Base-by-base conservation (phyloP, 2,113 vertebrate genomes). In the Cygnus atratus region DNA sequence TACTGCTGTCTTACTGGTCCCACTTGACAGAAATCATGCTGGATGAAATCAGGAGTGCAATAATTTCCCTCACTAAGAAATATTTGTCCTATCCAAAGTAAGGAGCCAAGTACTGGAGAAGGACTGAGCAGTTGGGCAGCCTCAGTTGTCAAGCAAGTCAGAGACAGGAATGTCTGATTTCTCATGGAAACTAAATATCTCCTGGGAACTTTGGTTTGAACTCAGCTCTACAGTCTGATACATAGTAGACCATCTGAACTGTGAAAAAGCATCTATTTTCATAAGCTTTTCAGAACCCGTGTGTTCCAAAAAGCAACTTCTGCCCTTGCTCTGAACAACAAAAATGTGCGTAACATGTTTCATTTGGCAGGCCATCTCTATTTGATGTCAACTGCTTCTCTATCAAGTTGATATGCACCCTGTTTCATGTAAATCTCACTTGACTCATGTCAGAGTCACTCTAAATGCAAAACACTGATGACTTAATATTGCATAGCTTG, bases 291-390 rank as follows among this genome's bases (percentile, higher is more conserved):
- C 35, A 78, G 37, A 65, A 31, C 3, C 3, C 7, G 1, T 6
- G 2, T 84, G 46, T 55, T 87, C 35, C 55, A 63, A 66, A 85
- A 73, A 4, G 5, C 55, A 39, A 37, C 11, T 88, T 35, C 39
- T 57, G 6, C 62, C 18, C 8, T 66, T 68, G 31, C 31, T 58
- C 20, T 73, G 50, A 58, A 74, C 22, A 75, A 26, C 9, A 44
- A 73, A 82, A 86, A 16, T 25, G 9, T 62, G 4, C 1, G 3
- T 48, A 72, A n/a, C 5, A 5, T n/a, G 46, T 58, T 90, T 55
- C 4, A 10, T 77, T 62, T 46, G 6, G 8, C 9, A 29, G 31
- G 6, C 6, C 6, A 3, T 43, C 26, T 79, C 0, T 1, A n/a
- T 84, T 74, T 74, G 31, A 55, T 3, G 2, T 48, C 4, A 17